Evolutionary conservation across 2,888 invertebrate species (phyloP).

Genomic region (Heliconius sara): DNA sequence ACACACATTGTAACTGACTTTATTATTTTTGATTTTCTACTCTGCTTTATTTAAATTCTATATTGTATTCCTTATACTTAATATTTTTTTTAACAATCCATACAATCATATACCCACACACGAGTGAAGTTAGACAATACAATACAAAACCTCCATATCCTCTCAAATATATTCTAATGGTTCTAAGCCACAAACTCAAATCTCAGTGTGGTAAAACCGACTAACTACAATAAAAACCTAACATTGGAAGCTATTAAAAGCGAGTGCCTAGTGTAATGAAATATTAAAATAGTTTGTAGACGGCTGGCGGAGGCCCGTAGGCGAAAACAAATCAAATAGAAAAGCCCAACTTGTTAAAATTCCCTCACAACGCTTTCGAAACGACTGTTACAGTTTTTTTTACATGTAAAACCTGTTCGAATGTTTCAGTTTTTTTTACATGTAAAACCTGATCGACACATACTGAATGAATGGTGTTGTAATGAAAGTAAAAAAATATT

Average conservation of each 20-base stretch:
- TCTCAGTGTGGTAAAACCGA: slow-evolving; percentile 50
- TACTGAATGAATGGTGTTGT: slow-evolving; percentile 41
- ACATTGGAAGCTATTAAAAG: slow-evolving; percentile 64
- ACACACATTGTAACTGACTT: no score
- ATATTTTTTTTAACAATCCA: neutral
- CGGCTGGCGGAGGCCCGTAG: slow-evolving; percentile 49
- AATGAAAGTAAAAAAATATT: slow-evolving; percentile 19
- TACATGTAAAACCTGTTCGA: slow-evolving; percentile 40
- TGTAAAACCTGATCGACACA: slow-evolving; percentile 44
- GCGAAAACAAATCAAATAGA: slow-evolving; percentile 63
- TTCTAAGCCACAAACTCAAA: slow-evolving; percentile 54
- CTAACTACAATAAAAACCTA: slow-evolving; percentile 64
- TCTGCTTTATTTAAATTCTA: neutral
- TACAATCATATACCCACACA: neutral
- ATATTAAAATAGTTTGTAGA: slow-evolving; percentile 66
- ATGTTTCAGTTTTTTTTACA: slow-evolving; percentile 16
- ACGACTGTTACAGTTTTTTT: slow-evolving; percentile 49
- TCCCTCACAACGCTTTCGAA: slow-evolving; percentile 52
- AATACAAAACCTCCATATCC: slow-evolving; percentile 45
- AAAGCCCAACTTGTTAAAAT: slow-evolving; percentile 59
- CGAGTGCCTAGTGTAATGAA: slow-evolving; percentile 63
- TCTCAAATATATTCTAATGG: slow-evolving; percentile 45
- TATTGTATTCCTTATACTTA: neutral
- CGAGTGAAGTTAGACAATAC: slow-evolving; percentile 25
- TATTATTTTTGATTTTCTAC: no score